These are phyloP conservation scores for Ditylenchus dipsaci DNA, from an alignment of 1,140 invertebrate genomes.

Conservation along the genomic window DNA sequence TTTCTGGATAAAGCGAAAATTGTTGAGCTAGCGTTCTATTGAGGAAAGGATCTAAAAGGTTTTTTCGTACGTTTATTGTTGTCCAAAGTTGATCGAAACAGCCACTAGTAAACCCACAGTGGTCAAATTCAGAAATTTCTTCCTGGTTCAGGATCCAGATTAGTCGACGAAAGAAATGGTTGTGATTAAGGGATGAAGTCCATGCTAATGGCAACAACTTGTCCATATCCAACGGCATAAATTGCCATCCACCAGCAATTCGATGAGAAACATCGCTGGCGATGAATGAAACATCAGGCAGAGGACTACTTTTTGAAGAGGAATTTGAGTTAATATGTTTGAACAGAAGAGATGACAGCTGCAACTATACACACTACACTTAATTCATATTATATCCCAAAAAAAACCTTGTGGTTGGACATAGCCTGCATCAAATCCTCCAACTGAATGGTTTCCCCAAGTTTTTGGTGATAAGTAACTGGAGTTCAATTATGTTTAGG, in stretches of 20 bases:
- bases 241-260: neutral
- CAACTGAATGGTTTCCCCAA: neutral
- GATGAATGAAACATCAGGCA: neutral
- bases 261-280: slow-evolving; percentile 1
- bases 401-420: slow-evolving; percentile 1
- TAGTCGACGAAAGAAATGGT: neutral
- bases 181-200: neutral
- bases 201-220: neutral
- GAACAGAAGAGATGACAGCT: neutral
- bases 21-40: neutral
- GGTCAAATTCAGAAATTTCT: slow-evolving; percentile 2
- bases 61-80: neutral
- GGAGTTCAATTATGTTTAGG: neutral
- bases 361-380: neutral
- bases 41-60: neutral
- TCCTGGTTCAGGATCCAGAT: slow-evolving; percentile 1
- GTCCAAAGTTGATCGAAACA: neutral
- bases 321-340: neutral
- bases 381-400: neutral
- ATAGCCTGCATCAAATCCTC: neutral
- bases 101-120: neutral
- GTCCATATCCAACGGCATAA: neutral
- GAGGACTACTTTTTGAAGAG: neutral
- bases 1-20: neutral
- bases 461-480: neutral